Conservation (phyloP, 2,888 invertebrate species). For the Cheilosia vulpina region DNA sequence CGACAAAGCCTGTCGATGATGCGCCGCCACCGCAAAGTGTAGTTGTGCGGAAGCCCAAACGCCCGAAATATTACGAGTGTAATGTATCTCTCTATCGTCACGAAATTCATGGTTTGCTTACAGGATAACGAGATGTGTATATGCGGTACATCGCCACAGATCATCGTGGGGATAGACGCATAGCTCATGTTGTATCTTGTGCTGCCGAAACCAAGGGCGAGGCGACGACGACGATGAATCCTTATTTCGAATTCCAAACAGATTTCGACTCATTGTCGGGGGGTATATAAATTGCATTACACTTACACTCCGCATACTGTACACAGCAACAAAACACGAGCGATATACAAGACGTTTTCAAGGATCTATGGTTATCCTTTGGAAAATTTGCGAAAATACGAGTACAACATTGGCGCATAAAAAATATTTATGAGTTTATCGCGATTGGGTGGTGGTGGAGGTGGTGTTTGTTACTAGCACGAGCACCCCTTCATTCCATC, state of each 20-base stretch:
- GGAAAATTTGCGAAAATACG: slow-evolving; percentile 56
- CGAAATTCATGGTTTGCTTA: slow-evolving; percentile 65
- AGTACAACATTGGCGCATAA: slow-evolving; percentile 42
- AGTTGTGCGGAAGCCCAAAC: slow-evolving; percentile 68
- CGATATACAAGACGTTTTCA: slow-evolving; percentile 16
- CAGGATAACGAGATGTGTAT: slow-evolving; percentile 50
- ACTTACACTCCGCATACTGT: slow-evolving; percentile 56
- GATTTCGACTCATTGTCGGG: slow-evolving; percentile 71
- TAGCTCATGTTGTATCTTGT: slow-evolving; percentile 20
- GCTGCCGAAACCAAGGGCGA: background rate
- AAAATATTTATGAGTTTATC: slow-evolving; percentile 74
- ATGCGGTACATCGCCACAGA: background rate
- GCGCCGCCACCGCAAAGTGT: slow-evolving; percentile 45
- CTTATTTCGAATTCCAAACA: slow-evolving; percentile 73
- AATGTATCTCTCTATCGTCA: slow-evolving; percentile 25
- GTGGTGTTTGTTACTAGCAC: background rate
- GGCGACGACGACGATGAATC: slow-evolving; percentile 20
- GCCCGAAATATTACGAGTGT: slow-evolving; percentile 1
- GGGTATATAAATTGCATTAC: slow-evolving; percentile 70
- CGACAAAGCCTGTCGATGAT: slow-evolving; percentile 57
- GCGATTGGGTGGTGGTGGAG: slow-evolving; percentile 8
- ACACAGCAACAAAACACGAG: slow-evolving; percentile 27
- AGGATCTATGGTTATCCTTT: slow-evolving; percentile 36
- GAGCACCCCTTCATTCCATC: slow-evolving; percentile 15
- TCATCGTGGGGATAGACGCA: slow-evolving; percentile 2